Conservation (phyloP, 2,888 invertebrate genomes). For the Pandemis corylana region DNA sequence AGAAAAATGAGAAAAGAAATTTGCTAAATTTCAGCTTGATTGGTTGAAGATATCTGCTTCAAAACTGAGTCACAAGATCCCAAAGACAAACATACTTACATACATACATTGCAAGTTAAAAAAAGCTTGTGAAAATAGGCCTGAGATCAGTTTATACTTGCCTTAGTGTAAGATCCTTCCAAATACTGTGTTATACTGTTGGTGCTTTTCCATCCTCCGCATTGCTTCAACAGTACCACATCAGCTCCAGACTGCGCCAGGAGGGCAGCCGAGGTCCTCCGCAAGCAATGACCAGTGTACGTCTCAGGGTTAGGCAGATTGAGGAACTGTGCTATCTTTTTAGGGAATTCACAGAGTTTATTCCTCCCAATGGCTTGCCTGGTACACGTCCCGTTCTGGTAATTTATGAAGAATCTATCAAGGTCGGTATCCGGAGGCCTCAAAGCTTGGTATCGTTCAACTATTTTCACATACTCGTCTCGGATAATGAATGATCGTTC, state of each 20-base stretch:
- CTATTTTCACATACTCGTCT: conserved; percentile 27
- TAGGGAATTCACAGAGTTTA: conserved; percentile 22
- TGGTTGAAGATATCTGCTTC: no score
- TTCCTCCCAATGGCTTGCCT: conserved; percentile 38
- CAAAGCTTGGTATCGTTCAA: conserved; percentile 37
- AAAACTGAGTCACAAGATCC: no score
- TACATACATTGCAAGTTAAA: no score
- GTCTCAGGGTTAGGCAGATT: not conserved
- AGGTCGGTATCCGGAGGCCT: conserved; percentile 26
- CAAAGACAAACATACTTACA: no score
- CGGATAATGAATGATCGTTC: conserved; percentile 37
- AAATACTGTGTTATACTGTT: not conserved
- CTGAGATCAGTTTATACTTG: not conserved
- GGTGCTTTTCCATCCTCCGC: not conserved
- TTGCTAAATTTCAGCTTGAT: no score
- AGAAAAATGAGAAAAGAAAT: no score
- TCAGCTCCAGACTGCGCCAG: conserved; percentile 1
- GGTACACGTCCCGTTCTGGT: conserved; percentile 33
- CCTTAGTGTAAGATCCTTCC: not conserved
- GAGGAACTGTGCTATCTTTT: not conserved
- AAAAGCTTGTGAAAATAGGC: no score
- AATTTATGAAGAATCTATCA: conserved; percentile 38
- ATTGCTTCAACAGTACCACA: not conserved
- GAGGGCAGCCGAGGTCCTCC: not conserved
- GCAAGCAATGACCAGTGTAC: not conserved